Conservation (phyloP, 1,140 invertebrate genomes). For the Scaptomyza hsui region DNA sequence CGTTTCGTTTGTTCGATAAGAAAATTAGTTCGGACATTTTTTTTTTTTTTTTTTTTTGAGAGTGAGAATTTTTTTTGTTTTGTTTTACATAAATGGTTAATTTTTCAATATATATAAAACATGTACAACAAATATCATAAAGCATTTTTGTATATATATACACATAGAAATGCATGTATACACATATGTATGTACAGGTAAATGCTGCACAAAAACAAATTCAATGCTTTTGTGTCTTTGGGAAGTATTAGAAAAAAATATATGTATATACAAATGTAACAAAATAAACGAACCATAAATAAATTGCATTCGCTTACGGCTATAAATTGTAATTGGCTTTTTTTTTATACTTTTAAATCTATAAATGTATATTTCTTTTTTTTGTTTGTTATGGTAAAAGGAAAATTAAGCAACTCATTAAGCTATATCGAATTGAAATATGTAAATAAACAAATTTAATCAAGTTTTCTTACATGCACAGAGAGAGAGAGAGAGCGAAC, state of each 20-base stretch:
- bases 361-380: slow-evolving; percentile 6
- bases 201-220: slow-evolving; percentile 29
- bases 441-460: slow-evolving; percentile 4
- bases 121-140: slow-evolving; percentile 71
- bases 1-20: slow-evolving; percentile 84
- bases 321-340: slow-evolving; percentile 9
- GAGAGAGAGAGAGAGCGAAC: not conserved
- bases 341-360: slow-evolving; percentile 27
- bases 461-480: slow-evolving; percentile 52
- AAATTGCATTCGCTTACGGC: slow-evolving; percentile 32
- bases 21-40: slow-evolving; percentile 84
- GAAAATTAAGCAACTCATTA: slow-evolving; percentile 41
- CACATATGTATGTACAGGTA: slow-evolving; percentile 36
- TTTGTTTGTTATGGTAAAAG: slow-evolving; percentile 51
- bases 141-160: slow-evolving; percentile 62
- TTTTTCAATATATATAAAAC: slow-evolving; percentile 60
- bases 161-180: slow-evolving; percentile 53
- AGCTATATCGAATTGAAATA: not conserved
- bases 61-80: slow-evolving; percentile 41
- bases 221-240: slow-evolving; percentile 33
- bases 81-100: slow-evolving; percentile 76
- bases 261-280: slow-evolving; percentile 3
- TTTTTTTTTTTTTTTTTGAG: slow-evolving; percentile 48
- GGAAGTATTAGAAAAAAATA: slow-evolving; percentile 24
- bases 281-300: slow-evolving; percentile 50